Evolutionary conservation across 2,888 invertebrate genomes (phyloP).

Genomic region (Euzophera pinguis): DNA sequence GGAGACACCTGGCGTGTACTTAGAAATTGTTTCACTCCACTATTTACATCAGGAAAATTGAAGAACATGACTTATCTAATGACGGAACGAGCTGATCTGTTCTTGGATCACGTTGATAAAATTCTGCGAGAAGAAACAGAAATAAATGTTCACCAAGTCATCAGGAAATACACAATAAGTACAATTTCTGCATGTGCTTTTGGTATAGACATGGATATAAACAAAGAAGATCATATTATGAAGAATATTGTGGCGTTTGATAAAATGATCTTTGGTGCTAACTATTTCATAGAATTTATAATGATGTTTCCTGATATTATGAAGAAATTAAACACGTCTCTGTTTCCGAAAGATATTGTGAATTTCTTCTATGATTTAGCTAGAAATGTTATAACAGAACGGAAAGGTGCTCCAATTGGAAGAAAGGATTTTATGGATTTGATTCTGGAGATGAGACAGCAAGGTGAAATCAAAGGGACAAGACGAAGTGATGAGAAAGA

Average conservation of each 20-base stretch:
- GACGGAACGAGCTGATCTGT: slow-evolving; percentile 36
- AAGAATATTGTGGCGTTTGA: slow-evolving; percentile 15
- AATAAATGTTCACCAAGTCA: slow-evolving; percentile 30
- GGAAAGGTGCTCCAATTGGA: slow-evolving; percentile 35
- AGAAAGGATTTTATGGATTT: slow-evolving; percentile 51
- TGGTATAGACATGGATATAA: slow-evolving; percentile 38
- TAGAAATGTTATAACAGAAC: slow-evolving; percentile 29
- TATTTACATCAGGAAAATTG: slow-evolving; percentile 52
- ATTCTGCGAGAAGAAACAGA: slow-evolving; percentile 25
- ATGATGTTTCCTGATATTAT: slow-evolving; percentile 47
- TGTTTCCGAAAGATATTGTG: slow-evolving; percentile 29
- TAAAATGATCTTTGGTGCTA: slow-evolving; percentile 22
- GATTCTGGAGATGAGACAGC: slow-evolving; percentile 28
- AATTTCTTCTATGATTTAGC: slow-evolving; percentile 38
- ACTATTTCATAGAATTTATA: slow-evolving; percentile 29
- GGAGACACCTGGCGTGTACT: slow-evolving; percentile 44
- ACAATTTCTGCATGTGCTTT: slow-evolving; percentile 42
- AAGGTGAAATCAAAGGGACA: slow-evolving; percentile 25
- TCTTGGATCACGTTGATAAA: slow-evolving; percentile 29
- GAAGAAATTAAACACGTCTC: slow-evolving; percentile 30
- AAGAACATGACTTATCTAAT: slow-evolving; percentile 50
- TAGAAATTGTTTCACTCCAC: slow-evolving; percentile 41
- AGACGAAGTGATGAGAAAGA: not conserved
- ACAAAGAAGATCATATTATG: slow-evolving; percentile 9
- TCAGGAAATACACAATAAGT: slow-evolving; percentile 39